These are phyloP conservation scores for Dendrolimus pini DNA, from an alignment of 2,888 invertebrate genomes.

Conservation along the genomic window DNA sequence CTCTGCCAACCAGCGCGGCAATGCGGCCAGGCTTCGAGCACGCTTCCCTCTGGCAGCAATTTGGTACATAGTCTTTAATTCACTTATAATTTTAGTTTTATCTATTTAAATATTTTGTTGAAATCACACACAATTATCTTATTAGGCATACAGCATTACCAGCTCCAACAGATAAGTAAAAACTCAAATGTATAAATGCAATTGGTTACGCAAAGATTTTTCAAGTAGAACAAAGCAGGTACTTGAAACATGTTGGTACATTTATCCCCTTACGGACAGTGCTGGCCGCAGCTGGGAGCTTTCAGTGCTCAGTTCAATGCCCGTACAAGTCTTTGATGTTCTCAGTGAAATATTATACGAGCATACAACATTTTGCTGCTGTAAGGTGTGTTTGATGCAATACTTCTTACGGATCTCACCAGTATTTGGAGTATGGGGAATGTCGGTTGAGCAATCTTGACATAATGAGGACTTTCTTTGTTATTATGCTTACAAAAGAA, in stretches of 20 bases:
- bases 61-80: too few relatives aligned
- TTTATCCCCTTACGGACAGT: conserved; percentile 9
- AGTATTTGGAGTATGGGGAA: not conserved
- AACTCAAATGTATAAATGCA: too few relatives aligned
- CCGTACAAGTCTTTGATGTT: conserved; percentile 55
- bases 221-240: conserved; percentile 24
- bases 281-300: conserved; percentile 13
- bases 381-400: conserved; percentile 40
- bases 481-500: not conserved
- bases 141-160: too few relatives aligned
- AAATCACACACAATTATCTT: too few relatives aligned
- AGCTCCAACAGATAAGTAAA: too few relatives aligned
- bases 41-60: too few relatives aligned
- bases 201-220: not conserved
- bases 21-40: too few relatives aligned
- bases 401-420: not conserved
- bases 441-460: not conserved
- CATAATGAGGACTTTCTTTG: not conserved
- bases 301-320: conserved; percentile 56
- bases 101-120: too few relatives aligned
- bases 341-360: conserved; percentile 51
- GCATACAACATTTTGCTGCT: conserved; percentile 30
- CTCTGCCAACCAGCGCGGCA: too few relatives aligned
- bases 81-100: too few relatives aligned
- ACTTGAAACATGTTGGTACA: conserved; percentile 3